Evolutionary conservation across 2,113 vertebrate genomes (phyloP).

Genomic region (Nothoprocta pentlandii): DNA sequence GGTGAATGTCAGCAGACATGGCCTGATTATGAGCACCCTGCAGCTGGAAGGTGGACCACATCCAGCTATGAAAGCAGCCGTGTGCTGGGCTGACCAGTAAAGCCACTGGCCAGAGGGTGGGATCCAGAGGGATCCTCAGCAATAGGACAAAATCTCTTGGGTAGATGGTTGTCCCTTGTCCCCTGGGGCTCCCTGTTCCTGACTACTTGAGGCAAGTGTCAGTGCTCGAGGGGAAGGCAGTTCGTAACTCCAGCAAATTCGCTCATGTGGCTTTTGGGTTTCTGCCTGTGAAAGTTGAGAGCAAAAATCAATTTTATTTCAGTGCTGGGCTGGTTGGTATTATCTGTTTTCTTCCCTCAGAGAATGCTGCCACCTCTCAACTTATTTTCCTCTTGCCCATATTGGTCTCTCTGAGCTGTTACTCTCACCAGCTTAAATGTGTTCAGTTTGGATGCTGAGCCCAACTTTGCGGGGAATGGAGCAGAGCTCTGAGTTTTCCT

Average conservation of each 20-base stretch:
- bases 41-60: not conserved
- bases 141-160: not conserved
- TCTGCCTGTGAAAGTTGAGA: not conserved
- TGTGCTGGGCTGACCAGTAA: not conserved
- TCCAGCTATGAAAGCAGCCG: not conserved
- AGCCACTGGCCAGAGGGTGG: not conserved
- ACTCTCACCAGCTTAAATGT: not conserved
- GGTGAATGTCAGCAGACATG: not conserved
- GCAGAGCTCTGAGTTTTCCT: not conserved
- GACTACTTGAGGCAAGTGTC: not conserved
- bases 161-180: not conserved
- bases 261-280: not conserved
- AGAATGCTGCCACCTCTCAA: not conserved
- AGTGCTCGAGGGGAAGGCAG: not conserved
- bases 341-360: not conserved
- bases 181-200: fast-evolving
- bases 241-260: not conserved
- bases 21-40: not conserved
- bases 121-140: not conserved
- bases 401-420: not conserved
- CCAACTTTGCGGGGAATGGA: not conserved
- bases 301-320: conserved; percentile 11
- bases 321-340: not conserved
- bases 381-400: not conserved
- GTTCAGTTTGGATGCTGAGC: not conserved